Percentiles rank a stretch among this genome's conserved stretches.
Evolutionary conservation across 2,797 vertebrate species (phyloP).

Genomic region (Trichosurus vulpecula): DNA sequence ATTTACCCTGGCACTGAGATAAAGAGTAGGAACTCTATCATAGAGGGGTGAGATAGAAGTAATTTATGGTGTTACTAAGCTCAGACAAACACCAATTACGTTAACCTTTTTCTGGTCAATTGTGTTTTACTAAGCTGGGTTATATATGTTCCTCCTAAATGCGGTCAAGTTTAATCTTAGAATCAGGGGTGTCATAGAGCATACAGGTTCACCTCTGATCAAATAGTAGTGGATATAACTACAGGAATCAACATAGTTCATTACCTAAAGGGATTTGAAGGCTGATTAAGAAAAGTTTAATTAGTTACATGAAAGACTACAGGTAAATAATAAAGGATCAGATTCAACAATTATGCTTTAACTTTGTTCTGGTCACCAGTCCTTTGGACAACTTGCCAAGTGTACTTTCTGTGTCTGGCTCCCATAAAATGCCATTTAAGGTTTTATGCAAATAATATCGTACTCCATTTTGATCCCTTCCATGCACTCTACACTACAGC

Average conservation of each 20-base stretch:
- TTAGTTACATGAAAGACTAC: no score
- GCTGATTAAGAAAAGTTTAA: not conserved
- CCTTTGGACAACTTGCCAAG: not conserved
- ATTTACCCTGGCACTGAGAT: no score
- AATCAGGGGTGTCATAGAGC: not conserved
- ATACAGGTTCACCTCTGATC: not conserved
- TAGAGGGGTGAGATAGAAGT: no score
- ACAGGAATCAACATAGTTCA: not conserved
- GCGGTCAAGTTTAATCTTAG: no score
- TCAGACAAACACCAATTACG: no score
- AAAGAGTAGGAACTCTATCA: no score
- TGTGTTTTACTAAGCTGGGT: no score
- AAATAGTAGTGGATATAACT: not conserved
- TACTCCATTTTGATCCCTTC: not conserved
- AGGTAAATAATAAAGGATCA: not conserved
- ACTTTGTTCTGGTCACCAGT: not conserved
- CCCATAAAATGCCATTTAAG: not conserved
- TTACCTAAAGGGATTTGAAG: not conserved
- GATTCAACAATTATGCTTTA: not conserved
- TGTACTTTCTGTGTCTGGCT: not conserved
- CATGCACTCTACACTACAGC: not conserved
- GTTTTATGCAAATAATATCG: not conserved
- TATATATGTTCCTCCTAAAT: no score
- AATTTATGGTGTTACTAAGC: no score
- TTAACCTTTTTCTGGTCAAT: no score